Evolutionary conservation across 2,888 invertebrate genomes (phyloP).

Genomic region (Tipula vernalis): DNA sequence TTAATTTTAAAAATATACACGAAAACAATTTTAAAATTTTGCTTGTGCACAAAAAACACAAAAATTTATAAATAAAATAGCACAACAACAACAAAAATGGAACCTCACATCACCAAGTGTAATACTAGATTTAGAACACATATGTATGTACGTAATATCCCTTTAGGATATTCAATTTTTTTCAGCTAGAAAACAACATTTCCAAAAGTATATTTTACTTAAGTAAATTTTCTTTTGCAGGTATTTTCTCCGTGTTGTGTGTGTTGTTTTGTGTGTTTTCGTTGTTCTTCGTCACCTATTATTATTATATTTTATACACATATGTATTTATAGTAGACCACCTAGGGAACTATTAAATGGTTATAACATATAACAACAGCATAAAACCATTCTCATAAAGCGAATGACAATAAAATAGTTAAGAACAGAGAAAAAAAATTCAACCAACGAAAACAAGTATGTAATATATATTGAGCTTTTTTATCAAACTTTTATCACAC

Average conservation of each 20-base stretch:
- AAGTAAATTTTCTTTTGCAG: neutral
- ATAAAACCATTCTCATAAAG: slow-evolving; percentile 4
- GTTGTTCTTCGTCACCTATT: neutral
- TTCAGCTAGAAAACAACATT: neutral
- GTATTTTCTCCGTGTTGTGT: neutral
- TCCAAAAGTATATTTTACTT: neutral
- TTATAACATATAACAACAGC: neutral
- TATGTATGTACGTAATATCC: neutral
- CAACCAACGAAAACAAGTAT: neutral
- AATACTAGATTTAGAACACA: too few relatives aligned
- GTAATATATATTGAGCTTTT: neutral
- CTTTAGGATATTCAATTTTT: neutral
- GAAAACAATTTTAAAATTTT: neutral
- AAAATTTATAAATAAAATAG: neutral
- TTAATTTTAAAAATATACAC: neutral
- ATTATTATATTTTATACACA: neutral
- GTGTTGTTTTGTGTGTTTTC: neutral
- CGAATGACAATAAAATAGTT: slow-evolving; percentile 4
- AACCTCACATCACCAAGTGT: neutral
- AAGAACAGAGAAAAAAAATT: neutral
- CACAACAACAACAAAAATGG: neutral
- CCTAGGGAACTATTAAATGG: slow-evolving; percentile 4
- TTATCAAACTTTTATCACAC: neutral
- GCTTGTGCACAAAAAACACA: neutral
- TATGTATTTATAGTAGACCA: neutral